Conservation (phyloP, 2,113 vertebrate genomes). For the Embiotoca jacksoni region DNA sequence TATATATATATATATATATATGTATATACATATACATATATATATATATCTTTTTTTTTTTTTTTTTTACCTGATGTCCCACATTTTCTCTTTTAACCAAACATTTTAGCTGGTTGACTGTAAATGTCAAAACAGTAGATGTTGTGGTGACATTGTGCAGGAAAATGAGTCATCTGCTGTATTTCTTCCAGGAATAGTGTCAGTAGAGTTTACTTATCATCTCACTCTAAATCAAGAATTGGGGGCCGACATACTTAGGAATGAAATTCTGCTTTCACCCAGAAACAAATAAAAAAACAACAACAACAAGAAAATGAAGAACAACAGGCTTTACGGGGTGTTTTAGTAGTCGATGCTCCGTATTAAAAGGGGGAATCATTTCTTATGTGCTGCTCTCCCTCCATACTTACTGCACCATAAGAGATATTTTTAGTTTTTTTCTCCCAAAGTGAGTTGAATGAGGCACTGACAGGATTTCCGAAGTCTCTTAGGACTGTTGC, state of each 20-base stretch:
- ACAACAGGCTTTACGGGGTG: neutral
- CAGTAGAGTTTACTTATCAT: slow-evolving; percentile 3
- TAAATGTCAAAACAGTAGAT: neutral
- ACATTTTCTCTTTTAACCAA: neutral
- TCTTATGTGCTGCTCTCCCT: slow-evolving; percentile 11
- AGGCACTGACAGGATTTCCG: slow-evolving; percentile 16
- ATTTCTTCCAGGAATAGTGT: slow-evolving; percentile 24
- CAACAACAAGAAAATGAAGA: too few relatives aligned
- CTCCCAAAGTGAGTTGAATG: slow-evolving; percentile 27
- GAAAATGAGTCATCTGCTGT: slow-evolving; percentile 28
- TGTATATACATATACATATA: too few relatives aligned
- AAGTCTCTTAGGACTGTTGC: slow-evolving; percentile 1
- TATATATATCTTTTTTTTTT: too few relatives aligned
- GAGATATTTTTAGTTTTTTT: slow-evolving; percentile 36
- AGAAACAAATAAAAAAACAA: neutral
- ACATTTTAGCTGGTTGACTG: neutral
- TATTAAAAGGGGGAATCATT: neutral
- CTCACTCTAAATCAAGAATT: neutral
- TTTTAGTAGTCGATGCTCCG: neutral
- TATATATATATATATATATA: too few relatives aligned
- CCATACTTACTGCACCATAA: slow-evolving; percentile 29
- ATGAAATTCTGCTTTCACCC: neutral
- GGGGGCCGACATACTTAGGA: neutral
- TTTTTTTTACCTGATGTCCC: neutral
- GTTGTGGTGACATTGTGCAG: slow-evolving; percentile 16